phyloP scores from a whole-genome alignment of 2,113 vertebrate species.

The Lycocorax pyrrhopterus region DNA sequence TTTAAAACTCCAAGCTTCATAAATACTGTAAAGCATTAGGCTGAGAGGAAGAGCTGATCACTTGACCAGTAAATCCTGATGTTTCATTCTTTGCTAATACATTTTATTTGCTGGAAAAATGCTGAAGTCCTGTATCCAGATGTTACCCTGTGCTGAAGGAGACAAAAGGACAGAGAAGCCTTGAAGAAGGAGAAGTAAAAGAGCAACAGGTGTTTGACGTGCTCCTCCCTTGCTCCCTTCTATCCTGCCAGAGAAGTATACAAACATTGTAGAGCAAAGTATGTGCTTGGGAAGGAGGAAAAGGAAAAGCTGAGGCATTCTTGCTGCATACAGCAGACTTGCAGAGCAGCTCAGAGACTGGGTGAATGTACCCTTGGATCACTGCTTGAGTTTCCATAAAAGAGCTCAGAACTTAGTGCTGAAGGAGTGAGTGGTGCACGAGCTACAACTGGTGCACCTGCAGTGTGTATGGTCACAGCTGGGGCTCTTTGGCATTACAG shows the following conservation, averaged over 20 bases:
- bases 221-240: background rate
- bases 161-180: background rate
- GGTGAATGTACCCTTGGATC: background rate
- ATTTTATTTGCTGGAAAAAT: background rate
- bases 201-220: background rate
- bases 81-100: constrained; percentile 24
- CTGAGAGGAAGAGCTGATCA: constrained; percentile 14
- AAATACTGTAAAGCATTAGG: constrained; percentile 16
- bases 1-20: constrained; percentile 10
- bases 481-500: background rate
- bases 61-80: constrained; percentile 32
- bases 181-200: background rate
- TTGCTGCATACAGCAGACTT: background rate
- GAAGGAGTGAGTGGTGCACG: background rate
- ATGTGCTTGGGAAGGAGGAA: background rate
- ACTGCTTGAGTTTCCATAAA: background rate
- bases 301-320: background rate
- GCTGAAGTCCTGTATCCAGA: constrained; percentile 8
- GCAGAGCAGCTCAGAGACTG: background rate
- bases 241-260: background rate
- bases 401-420: background rate
- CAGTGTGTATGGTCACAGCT: background rate
- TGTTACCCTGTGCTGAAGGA: background rate
- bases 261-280: background rate
- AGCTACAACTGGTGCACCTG: background rate